phyloP scores from a whole-genome alignment of 2,888 invertebrate genomes.

The Metacarcinus magister region DNA sequence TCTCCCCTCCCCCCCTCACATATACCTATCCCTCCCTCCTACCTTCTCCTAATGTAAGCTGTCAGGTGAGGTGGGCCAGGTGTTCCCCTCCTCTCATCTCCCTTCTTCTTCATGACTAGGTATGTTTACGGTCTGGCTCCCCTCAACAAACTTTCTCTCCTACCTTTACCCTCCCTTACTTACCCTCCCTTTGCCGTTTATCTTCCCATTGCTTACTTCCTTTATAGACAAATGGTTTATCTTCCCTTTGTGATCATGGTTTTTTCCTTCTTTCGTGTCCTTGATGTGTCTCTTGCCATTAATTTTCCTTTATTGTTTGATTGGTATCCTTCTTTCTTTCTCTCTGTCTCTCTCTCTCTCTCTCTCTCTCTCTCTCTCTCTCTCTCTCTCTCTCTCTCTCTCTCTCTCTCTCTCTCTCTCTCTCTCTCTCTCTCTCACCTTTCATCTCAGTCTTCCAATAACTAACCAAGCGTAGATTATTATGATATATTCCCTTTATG shows the following conservation, averaged over 20 bases:
- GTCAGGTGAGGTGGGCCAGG: conserved; percentile 22
- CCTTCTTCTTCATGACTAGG: neutral
- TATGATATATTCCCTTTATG: neutral
- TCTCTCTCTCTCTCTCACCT: neutral
- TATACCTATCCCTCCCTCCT: neutral
- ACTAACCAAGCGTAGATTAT: neutral
- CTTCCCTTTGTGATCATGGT: no score
- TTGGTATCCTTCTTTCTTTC: neutral
- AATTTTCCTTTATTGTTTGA: neutral
- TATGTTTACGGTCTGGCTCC: conserved; percentile 3
- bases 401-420: neutral
- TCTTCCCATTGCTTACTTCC: neutral
- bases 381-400: neutral
- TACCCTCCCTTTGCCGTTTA: neutral
- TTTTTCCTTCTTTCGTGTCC: neutral
- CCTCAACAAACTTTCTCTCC: neutral
- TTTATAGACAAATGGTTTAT: neutral
- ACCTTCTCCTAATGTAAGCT: neutral
- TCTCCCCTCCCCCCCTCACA: neutral
- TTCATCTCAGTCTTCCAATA: neutral
- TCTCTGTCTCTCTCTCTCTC: neutral
- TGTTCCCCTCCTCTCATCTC: neutral
- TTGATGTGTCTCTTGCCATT: neutral
- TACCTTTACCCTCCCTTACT: neutral
- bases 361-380: neutral